A percentile compares a stretch with the other conserved stretches of the same genome.
Conservation (phyloP, 2,888 invertebrate genomes). For the Onthophagus sagittarius region DNA sequence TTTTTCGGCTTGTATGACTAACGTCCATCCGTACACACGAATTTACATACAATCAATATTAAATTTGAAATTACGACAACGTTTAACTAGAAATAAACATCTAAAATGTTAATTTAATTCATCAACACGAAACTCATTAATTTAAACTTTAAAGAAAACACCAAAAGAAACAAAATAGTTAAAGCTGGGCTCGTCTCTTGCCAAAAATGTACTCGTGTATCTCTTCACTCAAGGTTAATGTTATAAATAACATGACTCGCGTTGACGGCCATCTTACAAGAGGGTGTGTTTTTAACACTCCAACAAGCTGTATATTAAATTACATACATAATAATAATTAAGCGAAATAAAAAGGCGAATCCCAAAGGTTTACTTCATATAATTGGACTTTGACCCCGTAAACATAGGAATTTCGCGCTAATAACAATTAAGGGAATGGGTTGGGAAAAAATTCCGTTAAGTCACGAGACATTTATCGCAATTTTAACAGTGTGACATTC, state of each 20-base stretch:
- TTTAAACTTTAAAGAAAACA: neutral
- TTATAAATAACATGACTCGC: neutral
- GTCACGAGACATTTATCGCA: neutral
- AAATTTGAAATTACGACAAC: neutral
- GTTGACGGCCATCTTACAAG: neutral
- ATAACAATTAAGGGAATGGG: neutral
- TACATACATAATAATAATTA: neutral
- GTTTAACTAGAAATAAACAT: neutral
- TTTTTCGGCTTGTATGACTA: neutral
- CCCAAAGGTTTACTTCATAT: neutral
- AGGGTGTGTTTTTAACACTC: neutral
- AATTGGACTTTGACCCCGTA: neutral
- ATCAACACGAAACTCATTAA: neutral
- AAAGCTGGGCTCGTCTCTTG: neutral
- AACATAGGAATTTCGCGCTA: neutral
- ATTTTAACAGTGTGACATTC: neutral
- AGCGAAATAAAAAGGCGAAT: neutral
- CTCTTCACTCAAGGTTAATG: neutral
- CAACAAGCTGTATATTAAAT: neutral
- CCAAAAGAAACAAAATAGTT: neutral
- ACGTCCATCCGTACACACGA: neutral
- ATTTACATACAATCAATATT: neutral
- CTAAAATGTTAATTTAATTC: neutral
- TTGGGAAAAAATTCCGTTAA: neutral
- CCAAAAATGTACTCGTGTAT: neutral